These are phyloP conservation scores for Therioaphis trifolii DNA, from an alignment of 2,888 invertebrate genomes.

Conservation along the genomic window DNA sequence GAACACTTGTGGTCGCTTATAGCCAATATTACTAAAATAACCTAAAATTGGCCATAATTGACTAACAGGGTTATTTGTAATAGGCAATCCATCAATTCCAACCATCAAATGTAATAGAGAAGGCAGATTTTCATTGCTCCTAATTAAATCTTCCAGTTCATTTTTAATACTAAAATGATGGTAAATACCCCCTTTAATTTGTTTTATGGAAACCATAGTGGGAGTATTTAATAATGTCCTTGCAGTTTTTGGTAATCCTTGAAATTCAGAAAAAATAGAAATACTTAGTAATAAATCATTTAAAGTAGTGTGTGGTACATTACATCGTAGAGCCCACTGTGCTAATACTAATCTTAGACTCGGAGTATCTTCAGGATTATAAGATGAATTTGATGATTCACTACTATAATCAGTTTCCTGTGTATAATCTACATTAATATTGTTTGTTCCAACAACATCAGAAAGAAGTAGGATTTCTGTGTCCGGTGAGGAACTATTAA, in stretches of 20 bases:
- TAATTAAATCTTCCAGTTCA: background rate
- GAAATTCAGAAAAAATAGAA: conserved; percentile 14
- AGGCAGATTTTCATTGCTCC: background rate
- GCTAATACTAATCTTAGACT: background rate
- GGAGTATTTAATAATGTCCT: background rate
- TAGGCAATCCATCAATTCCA: conserved; percentile 50
- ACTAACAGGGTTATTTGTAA: conserved; percentile 13
- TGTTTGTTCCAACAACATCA: background rate
- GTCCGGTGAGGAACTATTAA: background rate
- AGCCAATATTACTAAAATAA: conserved; percentile 15
- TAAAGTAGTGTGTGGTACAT: background rate
- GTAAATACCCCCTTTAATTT: no score
- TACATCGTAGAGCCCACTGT: conserved; percentile 2
- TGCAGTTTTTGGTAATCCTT: background rate
- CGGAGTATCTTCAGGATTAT: background rate
- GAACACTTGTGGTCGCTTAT: conserved; percentile 18
- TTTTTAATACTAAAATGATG: conserved; percentile 16
- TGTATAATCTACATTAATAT: background rate
- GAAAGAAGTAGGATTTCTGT: background rate
- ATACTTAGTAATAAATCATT: conserved; percentile 9
- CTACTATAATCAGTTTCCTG: background rate
- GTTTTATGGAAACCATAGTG: background rate
- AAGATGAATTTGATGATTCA: background rate
- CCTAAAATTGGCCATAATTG: conserved; percentile 58
- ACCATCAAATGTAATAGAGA: conserved; percentile 5